Evolutionary conservation across 2,797 vertebrate genomes (phyloP).

Genomic region (Margarornis squamiger): DNA sequence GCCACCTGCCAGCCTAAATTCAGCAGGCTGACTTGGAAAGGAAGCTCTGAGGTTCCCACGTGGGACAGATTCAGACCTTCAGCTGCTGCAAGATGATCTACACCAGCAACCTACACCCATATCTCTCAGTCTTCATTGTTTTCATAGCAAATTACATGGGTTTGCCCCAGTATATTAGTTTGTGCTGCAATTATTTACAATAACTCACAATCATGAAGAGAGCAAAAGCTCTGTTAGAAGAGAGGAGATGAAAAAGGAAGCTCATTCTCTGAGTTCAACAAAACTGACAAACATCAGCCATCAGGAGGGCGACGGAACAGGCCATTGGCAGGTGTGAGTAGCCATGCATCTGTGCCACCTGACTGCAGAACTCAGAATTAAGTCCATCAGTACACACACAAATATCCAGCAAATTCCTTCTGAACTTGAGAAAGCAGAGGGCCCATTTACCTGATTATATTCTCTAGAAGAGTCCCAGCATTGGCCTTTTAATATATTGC

Average conservation of each 20-base stretch:
- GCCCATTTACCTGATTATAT: not conserved
- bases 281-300: not conserved
- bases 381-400: not conserved
- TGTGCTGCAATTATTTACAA: not conserved
- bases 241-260: not conserved
- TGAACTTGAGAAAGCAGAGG: not conserved
- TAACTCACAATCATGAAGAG: not conserved
- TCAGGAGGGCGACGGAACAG: fast-evolving
- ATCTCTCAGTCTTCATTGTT: not conserved
- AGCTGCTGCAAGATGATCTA: not conserved
- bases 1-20: not conserved
- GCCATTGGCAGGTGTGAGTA: not conserved
- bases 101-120: not conserved
- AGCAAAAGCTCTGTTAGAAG: not conserved
- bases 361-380: not conserved
- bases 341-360: not conserved
- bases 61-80: not conserved
- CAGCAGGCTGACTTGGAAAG: not conserved
- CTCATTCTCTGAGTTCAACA: not conserved
- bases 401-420: not conserved
- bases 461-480: not conserved
- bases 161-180: not conserved
- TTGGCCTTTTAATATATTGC: not conserved
- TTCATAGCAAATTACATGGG: too few species aligned
- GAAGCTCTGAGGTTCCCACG: not conserved